Evolutionary conservation across 2,888 invertebrate species (phyloP), one percentile per base, ranked within the genome.

Genomic region (Brachynemurus nebulosus): DNA sequence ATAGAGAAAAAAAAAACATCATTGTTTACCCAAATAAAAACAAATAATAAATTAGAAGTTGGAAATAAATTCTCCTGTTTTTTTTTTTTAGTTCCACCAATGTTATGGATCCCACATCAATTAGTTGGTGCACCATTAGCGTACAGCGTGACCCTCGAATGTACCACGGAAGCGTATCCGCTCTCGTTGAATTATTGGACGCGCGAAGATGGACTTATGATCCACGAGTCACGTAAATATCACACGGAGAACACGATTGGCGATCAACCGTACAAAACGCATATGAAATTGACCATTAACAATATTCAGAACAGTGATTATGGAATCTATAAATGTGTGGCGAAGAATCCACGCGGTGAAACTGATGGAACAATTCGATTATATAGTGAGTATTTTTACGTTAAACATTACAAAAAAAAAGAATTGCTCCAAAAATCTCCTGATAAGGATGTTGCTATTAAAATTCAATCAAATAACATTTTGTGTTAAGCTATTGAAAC

Each of bases 101-200:
- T 89, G 86, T 71, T 91, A 45, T 86, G 82, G 82, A 89, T 91
- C 57, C 88, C 89, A 4, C 86, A 90, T 66, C 90, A 91, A 64
- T 69, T 90, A 51, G 88, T 91, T 27, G 88, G 89, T 20, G 85
- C 85, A 12, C 86, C 88, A 1, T 68, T 85, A 46, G 82, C 81
- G 50, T 85, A 81, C 62, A 82, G 83, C 54, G 82, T 89, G 8
- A 86, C 86, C 4, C 66, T 91, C 48, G 89, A 90, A 66, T 91
- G 91, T 60, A 82, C 83, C 60, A 86, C 89, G 5, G 91, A 91
- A 65, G 90, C 91, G 2, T 86, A 89, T 66, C 91, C 91, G 3
- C 84, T 84, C 21, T 90, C 91, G 12, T 72, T 91, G 47, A 90
- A 90, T 67, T 89, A 88, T 61, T 90, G 89, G 90, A 86, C 88